Base-by-base conservation (phyloP, 1,140 invertebrate species). In the Ditylenchus dipsaci region DNA sequence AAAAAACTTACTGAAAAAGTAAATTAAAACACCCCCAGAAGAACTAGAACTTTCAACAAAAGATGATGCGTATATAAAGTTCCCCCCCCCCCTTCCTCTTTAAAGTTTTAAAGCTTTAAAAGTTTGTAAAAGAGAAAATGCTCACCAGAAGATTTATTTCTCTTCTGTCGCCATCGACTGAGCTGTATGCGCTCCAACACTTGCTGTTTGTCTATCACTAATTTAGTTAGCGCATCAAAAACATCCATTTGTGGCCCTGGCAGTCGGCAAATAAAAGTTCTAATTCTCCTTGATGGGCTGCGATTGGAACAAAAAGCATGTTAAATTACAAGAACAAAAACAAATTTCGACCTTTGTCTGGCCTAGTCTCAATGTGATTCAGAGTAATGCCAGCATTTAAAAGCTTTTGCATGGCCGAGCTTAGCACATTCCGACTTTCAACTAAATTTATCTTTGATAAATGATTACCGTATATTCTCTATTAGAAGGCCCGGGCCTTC, bases 151-250 rank as follows among this genome's bases (percentile, higher is more conserved):
- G 30, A 26, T 30, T 56, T 67, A 13, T 42, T 17, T 38, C 42
- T 65, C 19, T 19, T 0, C 27, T 29, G 38, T 33, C 19, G 26
- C 1, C 68, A 43, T 47, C 47, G 9, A 15, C 23, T 26, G 57
- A 72, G 23, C 49, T 71, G 38, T 53, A 71, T 79, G 8, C 75
- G 59, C 30, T 79, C 74, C 58, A 70, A 56, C 21, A 47, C 15
- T 53, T 53, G 49, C 3, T 53, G 23, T n/a, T 77, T 73, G 26
- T 81, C 73, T 23, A 77, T 45, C n/a, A 64, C 67, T 5, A 79
- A 30, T 43, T 71, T 73, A 7, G 62, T 79, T 15, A 80, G 57
- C 3, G 69, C 68, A 1, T 79, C 71, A 79, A 33, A 26, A 82
- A 69, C 26, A 71, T 68, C 47, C 43, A 59, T 68, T 80, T 80